Evolutionary conservation across 2,113 vertebrate genomes (phyloP).

Genomic region (Pedetes capensis): DNA sequence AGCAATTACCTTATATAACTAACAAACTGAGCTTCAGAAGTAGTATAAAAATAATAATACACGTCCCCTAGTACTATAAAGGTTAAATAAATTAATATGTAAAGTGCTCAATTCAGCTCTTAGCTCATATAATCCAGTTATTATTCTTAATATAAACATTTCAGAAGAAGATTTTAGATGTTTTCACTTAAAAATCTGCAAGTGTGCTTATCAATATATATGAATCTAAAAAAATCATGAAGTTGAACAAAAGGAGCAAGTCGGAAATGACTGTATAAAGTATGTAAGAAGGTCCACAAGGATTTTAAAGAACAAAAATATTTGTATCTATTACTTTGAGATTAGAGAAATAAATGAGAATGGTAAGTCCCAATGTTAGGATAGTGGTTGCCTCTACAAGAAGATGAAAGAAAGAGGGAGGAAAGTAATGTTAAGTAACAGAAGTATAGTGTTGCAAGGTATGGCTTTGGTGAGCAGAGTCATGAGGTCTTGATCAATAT

Average conservation of each 20-base stretch:
- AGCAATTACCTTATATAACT: not conserved
- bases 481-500: not conserved
- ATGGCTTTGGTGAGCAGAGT: not conserved
- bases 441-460: not conserved
- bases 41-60: constrained; percentile 9
- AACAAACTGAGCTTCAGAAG: not conserved
- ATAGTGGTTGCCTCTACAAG: not conserved
- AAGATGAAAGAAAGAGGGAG: not conserved
- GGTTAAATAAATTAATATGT: constrained; percentile 30
- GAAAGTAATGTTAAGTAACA: rapidly evolving
- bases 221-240: not conserved
- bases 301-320: not conserved
- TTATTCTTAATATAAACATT: constrained; percentile 22
- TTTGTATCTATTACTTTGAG: not conserved
- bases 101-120: not conserved
- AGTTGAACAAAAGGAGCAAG: not conserved
- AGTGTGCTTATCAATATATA: not conserved
- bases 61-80: not conserved
- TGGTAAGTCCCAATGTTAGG: not conserved
- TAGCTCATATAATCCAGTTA: not conserved
- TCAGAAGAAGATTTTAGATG: not conserved
- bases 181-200: constrained; percentile 4
- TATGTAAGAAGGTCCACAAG: not conserved
- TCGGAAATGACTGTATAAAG: not conserved
- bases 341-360: not conserved